phyloP scores from a whole-genome alignment of 2,888 invertebrate species.

The Sarcophaga carnaria region DNA sequence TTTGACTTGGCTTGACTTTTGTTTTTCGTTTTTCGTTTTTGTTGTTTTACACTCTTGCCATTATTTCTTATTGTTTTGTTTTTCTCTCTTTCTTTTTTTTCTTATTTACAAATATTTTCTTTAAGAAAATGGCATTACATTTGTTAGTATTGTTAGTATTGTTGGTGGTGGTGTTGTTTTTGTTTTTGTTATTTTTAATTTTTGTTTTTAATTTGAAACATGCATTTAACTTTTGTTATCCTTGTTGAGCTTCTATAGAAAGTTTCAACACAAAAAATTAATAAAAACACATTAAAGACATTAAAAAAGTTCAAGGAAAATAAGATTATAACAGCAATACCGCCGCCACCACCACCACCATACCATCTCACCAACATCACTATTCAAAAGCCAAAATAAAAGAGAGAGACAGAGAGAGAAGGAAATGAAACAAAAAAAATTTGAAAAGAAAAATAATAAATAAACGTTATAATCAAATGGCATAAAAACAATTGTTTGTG shows the following conservation, averaged over 20 bases:
- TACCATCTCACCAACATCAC: neutral
- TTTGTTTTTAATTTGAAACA: constrained; percentile 64
- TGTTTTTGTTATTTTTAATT: constrained; percentile 49
- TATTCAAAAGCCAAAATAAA: too few species aligned
- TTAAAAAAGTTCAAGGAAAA: constrained; percentile 57
- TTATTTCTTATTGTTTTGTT: constrained; percentile 19
- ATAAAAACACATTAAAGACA: constrained; percentile 67
- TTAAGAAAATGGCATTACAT: constrained; percentile 1
- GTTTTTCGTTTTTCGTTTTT: constrained; percentile 31
- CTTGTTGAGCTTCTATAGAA: constrained; percentile 53
- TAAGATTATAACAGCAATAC: constrained; percentile 20
- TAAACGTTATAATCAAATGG: constrained; percentile 34
- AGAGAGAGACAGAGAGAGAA: neutral
- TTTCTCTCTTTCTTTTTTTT: neutral
- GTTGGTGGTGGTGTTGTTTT: neutral
- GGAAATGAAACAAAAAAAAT: neutral
- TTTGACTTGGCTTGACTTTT: constrained; percentile 65
- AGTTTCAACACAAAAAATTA: constrained; percentile 55
- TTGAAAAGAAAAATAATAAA: constrained; percentile 21
- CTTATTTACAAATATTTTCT: neutral
- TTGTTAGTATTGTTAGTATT: constrained; percentile 12
- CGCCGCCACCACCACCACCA: neutral
- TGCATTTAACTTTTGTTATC: constrained; percentile 69
- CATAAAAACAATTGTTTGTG: constrained; percentile 54
- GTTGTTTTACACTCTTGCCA: neutral